Evolutionary conservation across 2,888 invertebrate genomes (phyloP).

Genomic region (Tiphia femorata): DNA sequence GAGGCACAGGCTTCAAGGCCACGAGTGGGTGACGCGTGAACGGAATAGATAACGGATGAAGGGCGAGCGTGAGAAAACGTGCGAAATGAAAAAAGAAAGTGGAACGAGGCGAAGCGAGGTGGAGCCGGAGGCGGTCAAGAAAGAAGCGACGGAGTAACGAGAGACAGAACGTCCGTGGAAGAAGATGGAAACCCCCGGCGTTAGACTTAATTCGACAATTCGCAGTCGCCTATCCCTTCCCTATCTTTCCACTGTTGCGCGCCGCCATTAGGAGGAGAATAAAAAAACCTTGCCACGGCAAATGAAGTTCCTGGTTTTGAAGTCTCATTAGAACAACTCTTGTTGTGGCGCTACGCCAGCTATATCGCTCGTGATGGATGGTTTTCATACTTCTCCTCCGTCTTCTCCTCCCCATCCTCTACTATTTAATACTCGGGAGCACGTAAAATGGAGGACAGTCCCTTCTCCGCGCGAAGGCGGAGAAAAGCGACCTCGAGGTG

Average conservation of each 20-base stretch:
- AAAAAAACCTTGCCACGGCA: conserved; percentile 25
- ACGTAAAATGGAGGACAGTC: not conserved
- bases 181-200: not conserved
- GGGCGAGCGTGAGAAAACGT: too few relatives aligned
- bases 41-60: too few relatives aligned
- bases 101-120: too few relatives aligned
- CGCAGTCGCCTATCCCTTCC: conserved; percentile 2
- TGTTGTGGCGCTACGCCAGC: conserved; percentile 35
- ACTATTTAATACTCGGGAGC: conserved; percentile 26
- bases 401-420: not conserved
- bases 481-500: too few relatives aligned
- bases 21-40: too few relatives aligned
- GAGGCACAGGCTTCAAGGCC: too few relatives aligned
- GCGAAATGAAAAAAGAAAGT: too few relatives aligned
- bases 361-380: conserved; percentile 42
- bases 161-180: not conserved
- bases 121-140: too few relatives aligned
- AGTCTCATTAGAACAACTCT: conserved; percentile 40
- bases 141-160: too few relatives aligned
- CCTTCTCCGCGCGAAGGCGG: not conserved
- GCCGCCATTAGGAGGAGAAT: conserved; percentile 18
- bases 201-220: too few relatives aligned
- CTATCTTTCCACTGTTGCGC: conserved; percentile 19
- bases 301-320: conserved; percentile 45
- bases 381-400: conserved; percentile 36